A percentile compares a stretch with the other conserved stretches of the same genome.
These are phyloP conservation scores for Cairina moschata DNA, from an alignment of 2,113 vertebrate genomes.

Conservation along the genomic window DNA sequence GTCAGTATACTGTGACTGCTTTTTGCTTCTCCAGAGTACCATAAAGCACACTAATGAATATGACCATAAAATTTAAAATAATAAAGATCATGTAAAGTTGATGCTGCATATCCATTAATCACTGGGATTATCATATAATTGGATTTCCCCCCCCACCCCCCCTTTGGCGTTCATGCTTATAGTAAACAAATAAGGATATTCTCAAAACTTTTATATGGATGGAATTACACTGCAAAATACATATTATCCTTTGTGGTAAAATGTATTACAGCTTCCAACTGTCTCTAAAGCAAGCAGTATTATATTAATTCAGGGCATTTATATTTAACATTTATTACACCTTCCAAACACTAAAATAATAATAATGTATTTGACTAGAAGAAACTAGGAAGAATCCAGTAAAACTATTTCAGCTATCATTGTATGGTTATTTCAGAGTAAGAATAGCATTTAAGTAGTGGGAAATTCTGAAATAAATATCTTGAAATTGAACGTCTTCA, in stretches of 20 bases:
- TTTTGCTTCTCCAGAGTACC: background rate
- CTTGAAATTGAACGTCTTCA: background rate
- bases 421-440: background rate
- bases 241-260: background rate
- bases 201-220: background rate
- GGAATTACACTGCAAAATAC: background rate
- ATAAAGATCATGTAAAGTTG: background rate
- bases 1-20: background rate
- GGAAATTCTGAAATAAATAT: background rate
- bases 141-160: too few relatives aligned
- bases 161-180: background rate
- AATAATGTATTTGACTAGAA: background rate
- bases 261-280: background rate
- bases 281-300: background rate
- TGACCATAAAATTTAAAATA: background rate
- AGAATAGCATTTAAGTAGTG: background rate
- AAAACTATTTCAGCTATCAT: background rate
- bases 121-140: background rate
- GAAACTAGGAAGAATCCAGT: background rate
- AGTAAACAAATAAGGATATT: background rate
- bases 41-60: background rate
- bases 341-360: background rate
- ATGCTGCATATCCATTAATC: background rate
- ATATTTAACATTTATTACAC: background rate
- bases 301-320: background rate